These are phyloP conservation scores for Thymelicus acteon DNA, from an alignment of 2,888 invertebrate genomes.

Conservation along the genomic window DNA sequence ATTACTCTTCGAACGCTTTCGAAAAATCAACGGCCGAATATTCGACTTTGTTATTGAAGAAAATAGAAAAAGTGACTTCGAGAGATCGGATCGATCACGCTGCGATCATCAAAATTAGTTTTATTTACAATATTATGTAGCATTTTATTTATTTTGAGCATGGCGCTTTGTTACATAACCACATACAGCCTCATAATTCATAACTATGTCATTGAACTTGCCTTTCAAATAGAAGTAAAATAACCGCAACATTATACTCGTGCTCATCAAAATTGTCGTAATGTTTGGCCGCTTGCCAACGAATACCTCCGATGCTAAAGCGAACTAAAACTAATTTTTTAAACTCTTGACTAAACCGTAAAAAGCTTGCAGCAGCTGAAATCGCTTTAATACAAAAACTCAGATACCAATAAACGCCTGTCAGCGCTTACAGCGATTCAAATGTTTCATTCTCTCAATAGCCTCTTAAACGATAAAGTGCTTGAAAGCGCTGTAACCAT, in stretches of 20 bases:
- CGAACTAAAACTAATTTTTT: constrained; percentile 43
- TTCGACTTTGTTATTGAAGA: neutral
- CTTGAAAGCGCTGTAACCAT: constrained; percentile 22
- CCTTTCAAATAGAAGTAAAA: constrained; percentile 9
- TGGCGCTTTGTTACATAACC: too few relatives aligned
- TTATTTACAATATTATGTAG: too few relatives aligned
- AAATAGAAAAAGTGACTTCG: neutral
- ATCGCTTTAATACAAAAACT: constrained; percentile 34
- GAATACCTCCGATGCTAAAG: constrained; percentile 46
- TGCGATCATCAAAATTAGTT: too few relatives aligned
- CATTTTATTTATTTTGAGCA: too few relatives aligned
- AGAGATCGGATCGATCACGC: too few relatives aligned
- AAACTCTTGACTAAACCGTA: constrained; percentile 50
- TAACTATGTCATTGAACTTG: constrained; percentile 11
- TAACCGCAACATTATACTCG: constrained; percentile 29
- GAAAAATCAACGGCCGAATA: neutral
- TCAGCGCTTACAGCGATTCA: constrained; percentile 39
- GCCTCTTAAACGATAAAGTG: constrained; percentile 28
- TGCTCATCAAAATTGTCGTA: constrained; percentile 57
- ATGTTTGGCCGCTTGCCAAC: constrained; percentile 54
- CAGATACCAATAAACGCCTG: constrained; percentile 12
- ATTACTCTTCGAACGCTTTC: constrained; percentile 13
- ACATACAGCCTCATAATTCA: neutral
- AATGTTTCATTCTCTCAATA: constrained; percentile 32
- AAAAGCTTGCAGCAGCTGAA: constrained; percentile 51